Evolutionary conservation across 2,888 invertebrate genomes (phyloP).

Genomic region (Agapetus fuscipes): DNA sequence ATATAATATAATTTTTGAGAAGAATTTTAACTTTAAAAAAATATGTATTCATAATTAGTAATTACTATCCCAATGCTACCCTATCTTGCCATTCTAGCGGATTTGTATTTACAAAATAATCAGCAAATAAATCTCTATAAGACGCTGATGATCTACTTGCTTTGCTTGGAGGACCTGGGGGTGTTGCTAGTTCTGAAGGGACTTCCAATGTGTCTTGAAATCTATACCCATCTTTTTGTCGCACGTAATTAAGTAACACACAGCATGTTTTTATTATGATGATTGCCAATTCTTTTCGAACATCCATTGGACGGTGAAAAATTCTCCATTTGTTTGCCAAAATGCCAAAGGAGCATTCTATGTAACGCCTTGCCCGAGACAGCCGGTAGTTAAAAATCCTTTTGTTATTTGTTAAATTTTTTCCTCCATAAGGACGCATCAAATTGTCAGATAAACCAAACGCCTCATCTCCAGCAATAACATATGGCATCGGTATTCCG

Average conservation of each 20-base stretch:
- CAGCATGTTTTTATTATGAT: conserved; percentile 4
- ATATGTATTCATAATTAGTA: conserved; percentile 16
- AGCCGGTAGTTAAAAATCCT: conserved; percentile 8
- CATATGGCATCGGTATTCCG: conserved; percentile 3
- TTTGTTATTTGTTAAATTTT: conserved; percentile 4
- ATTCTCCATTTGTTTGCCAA: conserved; percentile 21
- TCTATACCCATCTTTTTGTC: conserved; percentile 10
- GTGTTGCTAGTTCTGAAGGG: conserved; percentile 19
- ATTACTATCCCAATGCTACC: conserved; percentile 20
- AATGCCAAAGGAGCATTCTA: conserved; percentile 22
- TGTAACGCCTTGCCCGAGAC: conserved; percentile 4
- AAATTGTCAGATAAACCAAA: conserved; percentile 7
- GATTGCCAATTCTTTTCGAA: neutral
- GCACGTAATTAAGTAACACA: conserved; percentile 10
- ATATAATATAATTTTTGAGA: no score
- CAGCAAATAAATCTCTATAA: conserved; percentile 22
- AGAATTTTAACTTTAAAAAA: conserved; percentile 21
- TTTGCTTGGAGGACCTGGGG: conserved; percentile 18
- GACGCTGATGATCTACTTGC: conserved; percentile 19
- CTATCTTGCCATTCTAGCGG: conserved; percentile 22
- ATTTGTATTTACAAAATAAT: conserved; percentile 21
- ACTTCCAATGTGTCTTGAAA: conserved; percentile 10
- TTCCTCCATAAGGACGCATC: conserved; percentile 4
- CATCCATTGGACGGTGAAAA: conserved; percentile 16
- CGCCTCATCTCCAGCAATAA: conserved; percentile 8